These are phyloP conservation scores for Procavia capensis DNA, from an alignment of 2,113 vertebrate species.

Conservation along the genomic window DNA sequence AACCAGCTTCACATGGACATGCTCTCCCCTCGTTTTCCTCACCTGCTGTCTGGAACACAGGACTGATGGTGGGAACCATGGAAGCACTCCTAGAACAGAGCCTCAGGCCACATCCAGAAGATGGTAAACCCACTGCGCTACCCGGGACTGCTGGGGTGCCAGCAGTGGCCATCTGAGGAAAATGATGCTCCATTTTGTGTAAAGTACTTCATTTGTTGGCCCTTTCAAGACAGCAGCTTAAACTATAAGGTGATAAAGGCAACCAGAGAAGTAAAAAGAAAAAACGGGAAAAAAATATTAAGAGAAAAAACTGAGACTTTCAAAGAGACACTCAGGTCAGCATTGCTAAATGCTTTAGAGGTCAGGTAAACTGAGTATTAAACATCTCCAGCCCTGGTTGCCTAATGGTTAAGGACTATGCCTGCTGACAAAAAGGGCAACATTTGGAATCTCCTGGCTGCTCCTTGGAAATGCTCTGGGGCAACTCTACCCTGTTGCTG, in stretches of 20 bases:
- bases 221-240: not conserved
- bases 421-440: too few relatives aligned
- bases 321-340: accelerated
- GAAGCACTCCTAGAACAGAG: not conserved
- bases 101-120: not conserved
- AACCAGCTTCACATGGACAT: not conserved
- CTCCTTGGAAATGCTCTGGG: too few relatives aligned
- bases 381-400: too few relatives aligned
- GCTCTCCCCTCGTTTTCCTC: not conserved
- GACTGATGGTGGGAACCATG: not conserved
- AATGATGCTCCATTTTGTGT: not conserved
- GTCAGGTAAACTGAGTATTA: not conserved
- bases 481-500: too few relatives aligned
- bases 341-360: too few relatives aligned
- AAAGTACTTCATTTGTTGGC: not conserved
- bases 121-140: not conserved
- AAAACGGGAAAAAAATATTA: not conserved
- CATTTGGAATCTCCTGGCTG: too few relatives aligned
- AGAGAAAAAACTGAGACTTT: not conserved
- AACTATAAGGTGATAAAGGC: not conserved
- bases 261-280: not conserved
- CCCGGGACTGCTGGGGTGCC: not conserved
- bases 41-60: not conserved
- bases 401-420: too few relatives aligned
- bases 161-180: not conserved